Evolutionary conservation across 1,140 invertebrate species (phyloP).

Genomic region (honey bee (Apis mellifera)): DNA sequence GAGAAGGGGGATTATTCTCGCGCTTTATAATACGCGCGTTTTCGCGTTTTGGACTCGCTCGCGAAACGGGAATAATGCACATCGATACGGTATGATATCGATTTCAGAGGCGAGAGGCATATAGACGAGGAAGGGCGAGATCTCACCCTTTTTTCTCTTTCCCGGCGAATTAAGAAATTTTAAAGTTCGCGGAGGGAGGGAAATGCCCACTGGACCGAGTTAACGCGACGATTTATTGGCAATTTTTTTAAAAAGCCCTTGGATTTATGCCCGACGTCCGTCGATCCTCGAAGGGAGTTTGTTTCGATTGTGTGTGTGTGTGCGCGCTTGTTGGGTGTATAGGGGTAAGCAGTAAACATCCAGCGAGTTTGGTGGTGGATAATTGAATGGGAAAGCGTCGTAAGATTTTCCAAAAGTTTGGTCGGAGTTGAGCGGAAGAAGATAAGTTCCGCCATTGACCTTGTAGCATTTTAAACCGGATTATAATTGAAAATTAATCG

Average conservation of each 20-base stretch:
- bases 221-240: conserved; percentile 78
- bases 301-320: conserved; percentile 5
- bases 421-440: conserved; percentile 13
- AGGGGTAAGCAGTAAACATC: conserved; percentile 39
- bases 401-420: conserved; percentile 49
- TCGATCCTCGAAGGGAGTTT: conserved; percentile 24
- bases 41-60: not conserved
- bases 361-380: conserved; percentile 26
- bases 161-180: conserved; percentile 78
- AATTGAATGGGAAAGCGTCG: conserved; percentile 55
- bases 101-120: conserved; percentile 62
- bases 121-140: conserved; percentile 58
- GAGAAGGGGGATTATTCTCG: not conserved
- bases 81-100: conserved; percentile 68
- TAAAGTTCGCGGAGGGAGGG: conserved; percentile 71
- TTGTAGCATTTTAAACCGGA: conserved; percentile 49
- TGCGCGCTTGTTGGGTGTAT: not conserved
- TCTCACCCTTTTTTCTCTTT: conserved; percentile 64
- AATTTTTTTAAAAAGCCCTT: conserved; percentile 79
- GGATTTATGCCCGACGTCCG: conserved; percentile 74
- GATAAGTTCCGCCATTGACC: conserved; percentile 47
- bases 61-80: conserved; percentile 6
- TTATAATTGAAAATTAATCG: conserved; percentile 43
- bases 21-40: not conserved
- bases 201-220: conserved; percentile 70